Evolutionary conservation across 2,888 invertebrate species (phyloP).

Genomic region (Syrista parreyssii): DNA sequence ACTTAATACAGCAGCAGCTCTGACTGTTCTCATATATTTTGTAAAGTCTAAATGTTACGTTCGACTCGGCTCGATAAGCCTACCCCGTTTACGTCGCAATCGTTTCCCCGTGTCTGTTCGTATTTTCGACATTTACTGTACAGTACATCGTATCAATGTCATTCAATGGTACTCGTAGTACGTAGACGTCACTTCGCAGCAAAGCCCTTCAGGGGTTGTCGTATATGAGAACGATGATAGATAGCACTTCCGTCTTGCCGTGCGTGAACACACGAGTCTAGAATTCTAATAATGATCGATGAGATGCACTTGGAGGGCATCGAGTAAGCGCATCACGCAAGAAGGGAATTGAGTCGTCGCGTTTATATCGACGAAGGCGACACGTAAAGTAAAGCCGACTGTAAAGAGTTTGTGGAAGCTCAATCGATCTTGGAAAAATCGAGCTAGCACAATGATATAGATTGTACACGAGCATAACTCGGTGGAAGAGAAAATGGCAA

Average conservation of each 20-base stretch:
- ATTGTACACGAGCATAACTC: neutral
- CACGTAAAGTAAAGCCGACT: neutral
- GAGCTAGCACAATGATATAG: neutral
- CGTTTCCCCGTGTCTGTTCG: neutral
- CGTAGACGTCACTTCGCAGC: neutral
- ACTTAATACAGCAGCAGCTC: too few relatives aligned
- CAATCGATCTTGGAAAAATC: neutral
- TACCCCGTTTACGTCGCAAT: neutral
- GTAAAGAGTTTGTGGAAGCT: neutral
- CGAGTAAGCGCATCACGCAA: neutral
- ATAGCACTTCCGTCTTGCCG: neutral
- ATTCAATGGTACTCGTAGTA: neutral
- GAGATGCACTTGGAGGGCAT: neutral
- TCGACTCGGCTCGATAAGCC: neutral
- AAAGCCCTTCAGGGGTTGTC: neutral
- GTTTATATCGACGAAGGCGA: neutral
- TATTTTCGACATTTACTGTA: neutral
- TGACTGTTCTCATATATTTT: too few relatives aligned
- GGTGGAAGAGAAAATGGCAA: neutral
- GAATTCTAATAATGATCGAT: neutral
- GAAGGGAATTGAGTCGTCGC: neutral
- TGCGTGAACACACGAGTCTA: neutral
- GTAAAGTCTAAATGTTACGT: neutral
- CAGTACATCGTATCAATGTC: neutral
- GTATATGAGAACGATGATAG: neutral